phyloP scores from a whole-genome alignment of 2,888 invertebrate species.

The Brachypterus glaber region DNA sequence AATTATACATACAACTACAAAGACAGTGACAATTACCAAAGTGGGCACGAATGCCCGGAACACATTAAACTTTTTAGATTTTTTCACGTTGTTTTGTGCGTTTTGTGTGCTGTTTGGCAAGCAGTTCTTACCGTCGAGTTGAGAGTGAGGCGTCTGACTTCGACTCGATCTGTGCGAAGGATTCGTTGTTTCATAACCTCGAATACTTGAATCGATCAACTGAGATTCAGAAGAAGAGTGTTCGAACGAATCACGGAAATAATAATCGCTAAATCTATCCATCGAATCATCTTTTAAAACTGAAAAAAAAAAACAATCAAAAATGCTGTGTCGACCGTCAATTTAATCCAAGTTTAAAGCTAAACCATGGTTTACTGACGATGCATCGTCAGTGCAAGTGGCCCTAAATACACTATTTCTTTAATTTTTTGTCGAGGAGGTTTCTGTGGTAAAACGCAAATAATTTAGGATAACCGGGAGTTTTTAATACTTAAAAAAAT shows the following conservation, averaged over 20 bases:
- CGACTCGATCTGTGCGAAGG: conserved; percentile 43
- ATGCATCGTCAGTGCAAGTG: too few species aligned
- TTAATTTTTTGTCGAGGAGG: too few species aligned
- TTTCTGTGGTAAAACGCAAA: too few species aligned
- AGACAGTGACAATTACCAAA: conserved; percentile 61
- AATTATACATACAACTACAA: conserved; percentile 58
- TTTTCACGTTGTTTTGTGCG: conserved; percentile 24
- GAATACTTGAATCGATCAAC: conserved; percentile 43
- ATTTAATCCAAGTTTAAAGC: too few species aligned
- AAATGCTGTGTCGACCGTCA: too few species aligned
- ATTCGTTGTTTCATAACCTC: conserved; percentile 37
- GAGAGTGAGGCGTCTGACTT: conserved; percentile 42
- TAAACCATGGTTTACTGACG: too few species aligned
- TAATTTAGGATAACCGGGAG: too few species aligned
- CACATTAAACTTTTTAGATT: conserved; percentile 50
- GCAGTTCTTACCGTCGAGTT: conserved; percentile 36
- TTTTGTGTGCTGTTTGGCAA: conserved; percentile 26
- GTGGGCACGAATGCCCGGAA: conserved; percentile 69
- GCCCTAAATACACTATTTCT: too few species aligned
- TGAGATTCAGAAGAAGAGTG: conserved; percentile 75
- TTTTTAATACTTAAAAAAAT: too few species aligned
- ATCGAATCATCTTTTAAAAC: conserved; percentile 39
- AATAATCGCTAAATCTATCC: conserved; percentile 53
- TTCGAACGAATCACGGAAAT: conserved; percentile 65
- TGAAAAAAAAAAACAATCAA: conserved; percentile 25